Conservation (phyloP, 2,113 vertebrate genomes). For the Cyrtonyx montezumae region DNA sequence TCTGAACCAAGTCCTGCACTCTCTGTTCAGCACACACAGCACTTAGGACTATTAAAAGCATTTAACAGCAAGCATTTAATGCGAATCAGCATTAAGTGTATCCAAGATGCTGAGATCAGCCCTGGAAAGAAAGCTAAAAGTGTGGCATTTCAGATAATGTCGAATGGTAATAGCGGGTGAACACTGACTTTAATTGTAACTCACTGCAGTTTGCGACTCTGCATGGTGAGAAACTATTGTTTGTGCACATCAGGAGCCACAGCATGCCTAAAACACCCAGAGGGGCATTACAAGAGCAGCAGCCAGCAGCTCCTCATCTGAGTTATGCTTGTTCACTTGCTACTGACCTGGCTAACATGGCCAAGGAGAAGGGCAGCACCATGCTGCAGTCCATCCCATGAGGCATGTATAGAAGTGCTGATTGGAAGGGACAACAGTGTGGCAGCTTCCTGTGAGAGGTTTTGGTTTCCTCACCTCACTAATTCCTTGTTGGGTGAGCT, state of each 20-base stretch:
- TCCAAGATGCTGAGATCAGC: not conserved
- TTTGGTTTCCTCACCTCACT: not conserved
- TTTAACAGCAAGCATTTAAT: not conserved
- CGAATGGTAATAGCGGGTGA: not conserved
- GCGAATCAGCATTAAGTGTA: not conserved
- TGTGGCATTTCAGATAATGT: not conserved
- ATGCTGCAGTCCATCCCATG: fast-evolving
- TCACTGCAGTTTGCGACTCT: not conserved
- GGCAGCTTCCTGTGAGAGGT: not conserved
- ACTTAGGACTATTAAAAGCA: not conserved
- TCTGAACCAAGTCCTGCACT: not conserved
- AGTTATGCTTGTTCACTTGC: not conserved
- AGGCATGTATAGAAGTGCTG: not conserved
- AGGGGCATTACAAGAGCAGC: not conserved
- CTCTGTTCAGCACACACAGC: not conserved
- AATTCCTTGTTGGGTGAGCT: fast-evolving
- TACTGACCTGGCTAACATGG: not conserved
- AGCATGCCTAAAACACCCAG: fast-evolving
- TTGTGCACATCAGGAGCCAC: not conserved
- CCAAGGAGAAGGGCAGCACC: not conserved
- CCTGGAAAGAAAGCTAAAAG: not conserved
- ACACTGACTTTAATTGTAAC: not conserved
- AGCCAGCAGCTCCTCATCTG: not conserved
- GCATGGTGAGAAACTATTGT: not conserved
- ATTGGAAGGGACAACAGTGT: not conserved